These are phyloP conservation scores for Ceratosolen fusciceps DNA, from an alignment of 1,140 invertebrate genomes.

Conservation along the genomic window DNA sequence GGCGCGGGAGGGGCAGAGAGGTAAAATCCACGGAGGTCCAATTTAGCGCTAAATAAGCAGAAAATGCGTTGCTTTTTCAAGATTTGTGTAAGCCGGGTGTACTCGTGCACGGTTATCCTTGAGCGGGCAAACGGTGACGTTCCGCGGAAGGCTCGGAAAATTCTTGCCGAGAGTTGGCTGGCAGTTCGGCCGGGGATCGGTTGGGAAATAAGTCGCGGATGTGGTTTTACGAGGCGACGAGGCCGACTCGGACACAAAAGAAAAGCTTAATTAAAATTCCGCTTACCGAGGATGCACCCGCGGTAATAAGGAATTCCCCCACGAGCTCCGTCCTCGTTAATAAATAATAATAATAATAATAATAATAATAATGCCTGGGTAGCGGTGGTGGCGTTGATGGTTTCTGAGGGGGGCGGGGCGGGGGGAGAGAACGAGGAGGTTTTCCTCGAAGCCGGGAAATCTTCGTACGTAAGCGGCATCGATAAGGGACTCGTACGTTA, in stretches of 20 bases:
- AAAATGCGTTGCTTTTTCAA: slow-evolving; percentile 4
- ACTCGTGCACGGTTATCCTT: slow-evolving; percentile 1
- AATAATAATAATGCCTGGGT: background rate
- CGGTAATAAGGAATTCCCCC: slow-evolving; percentile 46
- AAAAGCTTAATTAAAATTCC: slow-evolving; percentile 64
- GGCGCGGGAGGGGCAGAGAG: background rate
- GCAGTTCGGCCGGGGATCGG: background rate
- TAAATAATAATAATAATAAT: no score
- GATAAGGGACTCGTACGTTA: background rate
- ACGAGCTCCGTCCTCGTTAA: background rate
- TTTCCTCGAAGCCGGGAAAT: no score
- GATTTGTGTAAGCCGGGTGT: slow-evolving; percentile 26
- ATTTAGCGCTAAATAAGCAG: slow-evolving; percentile 27
- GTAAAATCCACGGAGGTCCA: slow-evolving; percentile 4
- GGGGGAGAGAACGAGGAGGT: no score
- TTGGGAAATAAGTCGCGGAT: slow-evolving; percentile 33
- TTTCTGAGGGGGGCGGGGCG: no score
- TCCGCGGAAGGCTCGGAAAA: background rate
- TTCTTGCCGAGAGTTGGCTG: no score
- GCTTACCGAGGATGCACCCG: slow-evolving; percentile 47
- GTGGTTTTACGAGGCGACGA: slow-evolving; percentile 44
- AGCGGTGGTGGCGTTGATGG: background rate
- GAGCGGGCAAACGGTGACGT: background rate
- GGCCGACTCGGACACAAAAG: slow-evolving; percentile 48
- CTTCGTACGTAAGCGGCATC: no score